Conservation (phyloP, 2,797 vertebrate genomes). For the Hylomyscus alleni region DNA sequence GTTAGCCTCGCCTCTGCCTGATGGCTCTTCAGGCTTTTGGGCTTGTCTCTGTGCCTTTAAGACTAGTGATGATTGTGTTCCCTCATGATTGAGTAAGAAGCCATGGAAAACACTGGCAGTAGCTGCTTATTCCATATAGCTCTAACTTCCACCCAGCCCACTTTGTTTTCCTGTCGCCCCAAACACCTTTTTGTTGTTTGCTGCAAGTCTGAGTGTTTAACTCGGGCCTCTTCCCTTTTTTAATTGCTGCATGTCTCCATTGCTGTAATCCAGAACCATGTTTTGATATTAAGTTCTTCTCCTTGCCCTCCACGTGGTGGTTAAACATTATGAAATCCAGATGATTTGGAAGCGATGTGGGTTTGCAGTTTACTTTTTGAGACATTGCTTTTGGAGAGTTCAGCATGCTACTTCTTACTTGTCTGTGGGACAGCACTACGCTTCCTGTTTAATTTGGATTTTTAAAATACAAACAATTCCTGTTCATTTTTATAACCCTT, state of each 20-base stretch:
- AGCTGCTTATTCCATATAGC: too few species aligned
- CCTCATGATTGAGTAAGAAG: neutral
- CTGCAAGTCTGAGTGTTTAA: conserved; percentile 2
- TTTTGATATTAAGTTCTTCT: conserved; percentile 86
- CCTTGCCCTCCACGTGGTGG: conserved; percentile 85
- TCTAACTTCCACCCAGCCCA: neutral
- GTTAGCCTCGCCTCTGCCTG: too few species aligned
- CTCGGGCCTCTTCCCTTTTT: neutral
- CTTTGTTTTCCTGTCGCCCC: conserved; percentile 55
- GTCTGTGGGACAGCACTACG: conserved; percentile 84
- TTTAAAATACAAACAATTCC: conserved; percentile 83
- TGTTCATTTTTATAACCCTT: conserved; percentile 79
- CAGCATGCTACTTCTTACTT: conserved; percentile 80
- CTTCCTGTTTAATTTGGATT: conserved; percentile 89
- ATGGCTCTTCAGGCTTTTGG: neutral
- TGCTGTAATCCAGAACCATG: conserved; percentile 81
- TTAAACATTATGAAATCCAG: conserved; percentile 90
- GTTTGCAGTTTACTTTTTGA: conserved; percentile 86
- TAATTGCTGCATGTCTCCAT: conserved; percentile 77
- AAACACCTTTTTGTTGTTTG: neutral
- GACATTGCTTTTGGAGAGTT: conserved; percentile 82
- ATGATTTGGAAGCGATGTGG: conserved; percentile 88
- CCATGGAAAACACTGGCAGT: too few species aligned
- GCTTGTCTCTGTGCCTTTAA: neutral
- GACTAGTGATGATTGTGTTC: neutral